phyloP scores from a whole-genome alignment of 2,888 invertebrate species.

The Xiphydria camelus region DNA sequence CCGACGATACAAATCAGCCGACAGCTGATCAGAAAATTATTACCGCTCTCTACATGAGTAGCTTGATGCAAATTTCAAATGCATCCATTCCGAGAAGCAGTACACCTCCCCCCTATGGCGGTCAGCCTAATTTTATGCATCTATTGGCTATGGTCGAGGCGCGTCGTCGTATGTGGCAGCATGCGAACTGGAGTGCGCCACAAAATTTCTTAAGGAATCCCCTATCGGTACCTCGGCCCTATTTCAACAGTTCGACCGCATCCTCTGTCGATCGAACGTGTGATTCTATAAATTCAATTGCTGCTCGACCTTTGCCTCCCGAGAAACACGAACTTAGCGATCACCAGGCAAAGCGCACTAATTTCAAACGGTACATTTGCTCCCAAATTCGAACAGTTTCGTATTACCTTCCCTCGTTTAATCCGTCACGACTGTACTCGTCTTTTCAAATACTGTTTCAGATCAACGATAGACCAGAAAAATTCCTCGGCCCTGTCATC shows the following conservation, averaged over 20 bases:
- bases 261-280: conserved; percentile 46
- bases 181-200: conserved; percentile 49
- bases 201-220: conserved; percentile 48
- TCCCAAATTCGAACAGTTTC: not conserved
- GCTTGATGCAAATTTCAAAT: conserved; percentile 53
- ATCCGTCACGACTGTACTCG: no score
- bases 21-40: conserved; percentile 55
- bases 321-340: conserved; percentile 43
- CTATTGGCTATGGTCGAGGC: conserved; percentile 51
- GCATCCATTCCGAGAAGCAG: conserved; percentile 38
- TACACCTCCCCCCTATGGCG: conserved; percentile 32
- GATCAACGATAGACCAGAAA: conserved; percentile 64
- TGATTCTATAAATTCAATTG: conserved; percentile 42
- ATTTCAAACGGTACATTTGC: conserved; percentile 48
- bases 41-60: conserved; percentile 56
- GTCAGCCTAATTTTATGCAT: conserved; percentile 49
- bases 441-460: conserved; percentile 50
- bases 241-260: conserved; percentile 29
- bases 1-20: conserved; percentile 38
- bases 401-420: no score
- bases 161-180: conserved; percentile 52
- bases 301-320: conserved; percentile 43
- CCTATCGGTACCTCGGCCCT: conserved; percentile 35
- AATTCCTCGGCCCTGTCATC: conserved; percentile 61
- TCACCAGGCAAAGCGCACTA: conserved; percentile 46